Evolutionary conservation across 2,888 invertebrate species (phyloP), one percentile per base, ranked within the genome.

Genomic region (Rhimphoctona megacephalus): DNA sequence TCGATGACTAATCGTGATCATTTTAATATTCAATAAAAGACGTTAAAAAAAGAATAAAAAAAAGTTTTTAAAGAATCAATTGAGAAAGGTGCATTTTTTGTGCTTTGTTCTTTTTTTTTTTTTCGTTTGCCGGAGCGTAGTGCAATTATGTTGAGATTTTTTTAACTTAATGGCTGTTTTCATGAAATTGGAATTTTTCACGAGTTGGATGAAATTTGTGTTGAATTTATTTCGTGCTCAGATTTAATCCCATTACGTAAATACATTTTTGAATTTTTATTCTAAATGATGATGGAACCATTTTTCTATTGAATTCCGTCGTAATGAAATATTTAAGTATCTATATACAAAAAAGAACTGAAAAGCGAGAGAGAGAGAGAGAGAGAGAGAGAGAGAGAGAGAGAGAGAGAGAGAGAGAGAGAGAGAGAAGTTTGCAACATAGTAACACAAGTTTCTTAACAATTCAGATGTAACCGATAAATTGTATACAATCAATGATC

Each of bases 401-500:
- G 14, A 43, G 17, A 46, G 46, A 46, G 46, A 17, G 57, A 49
- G 64, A 64, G 72, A 73, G 73, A 39, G 76, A 46, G 25, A 64
- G 64, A 43, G 66, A 46, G 46, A 46, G 11, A 76, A 22, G 36
- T 25, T 17, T 49, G 49, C 49, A 49, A 49, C 49, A 49, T 49
- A 19, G 49, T 19, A 49, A 49, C 2, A n/a, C 49, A 49, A 49
- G 49, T 49, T 49, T 6, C 49, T 49, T 49, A 49, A 49, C 19
- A 19, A 49, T 49, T 49, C 19, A 49, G 61, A 82, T 81, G 85
- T 82, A 85, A 78, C 85, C 77, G 81, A 78, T 74, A 82, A 82
- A 81, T 79, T 73, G 78, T 69, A 82, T 61, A 54, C 49, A 49
- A 19, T 49, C 19, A 85, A 85, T 85, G 85, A 82, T 82, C 79